phyloP scores from a whole-genome alignment of 2,888 invertebrate genomes.

The Metellina segmentata region DNA sequence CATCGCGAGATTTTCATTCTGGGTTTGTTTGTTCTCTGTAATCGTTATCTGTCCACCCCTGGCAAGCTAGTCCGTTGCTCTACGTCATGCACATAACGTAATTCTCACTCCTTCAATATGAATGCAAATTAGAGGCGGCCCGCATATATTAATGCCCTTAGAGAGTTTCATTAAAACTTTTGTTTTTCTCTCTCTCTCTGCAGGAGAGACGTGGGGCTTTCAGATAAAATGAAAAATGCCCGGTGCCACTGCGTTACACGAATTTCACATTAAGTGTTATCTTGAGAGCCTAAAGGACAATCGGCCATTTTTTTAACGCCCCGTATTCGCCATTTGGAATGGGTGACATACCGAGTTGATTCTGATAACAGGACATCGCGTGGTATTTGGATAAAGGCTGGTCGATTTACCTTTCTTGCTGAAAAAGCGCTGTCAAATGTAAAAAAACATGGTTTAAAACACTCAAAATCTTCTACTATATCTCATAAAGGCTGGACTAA shows the following conservation, averaged over 20 bases:
- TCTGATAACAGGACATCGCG: too few relatives aligned
- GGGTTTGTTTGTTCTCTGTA: neutral
- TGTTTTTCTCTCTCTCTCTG: conserved; percentile 22
- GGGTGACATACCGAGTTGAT: too few relatives aligned
- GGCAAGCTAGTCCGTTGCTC: neutral
- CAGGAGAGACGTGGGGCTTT: neutral
- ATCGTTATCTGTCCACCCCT: neutral
- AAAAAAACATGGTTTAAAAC: too few relatives aligned
- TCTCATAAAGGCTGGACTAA: too few relatives aligned
- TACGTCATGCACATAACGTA: neutral
- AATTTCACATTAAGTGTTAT: conserved; percentile 49
- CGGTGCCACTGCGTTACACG: conserved; percentile 16
- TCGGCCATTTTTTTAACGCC: too few relatives aligned
- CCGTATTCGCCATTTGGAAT: too few relatives aligned
- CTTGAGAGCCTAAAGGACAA: neutral
- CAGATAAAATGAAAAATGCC: conserved; percentile 33
- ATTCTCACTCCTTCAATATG: conserved; percentile 38
- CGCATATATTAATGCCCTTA: conserved; percentile 45
- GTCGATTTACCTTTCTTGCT: too few relatives aligned
- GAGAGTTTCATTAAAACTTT: conserved; percentile 65
- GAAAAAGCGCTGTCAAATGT: too few relatives aligned
- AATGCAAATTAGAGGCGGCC: conserved; percentile 54
- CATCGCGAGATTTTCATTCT: neutral
- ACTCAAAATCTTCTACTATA: too few relatives aligned
- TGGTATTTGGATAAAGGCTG: too few relatives aligned